Percentiles rank a stretch among this genome's conserved stretches.
Conservation (phyloP, 1,140 invertebrate species). For the Teleogryllus occipitalis region DNA sequence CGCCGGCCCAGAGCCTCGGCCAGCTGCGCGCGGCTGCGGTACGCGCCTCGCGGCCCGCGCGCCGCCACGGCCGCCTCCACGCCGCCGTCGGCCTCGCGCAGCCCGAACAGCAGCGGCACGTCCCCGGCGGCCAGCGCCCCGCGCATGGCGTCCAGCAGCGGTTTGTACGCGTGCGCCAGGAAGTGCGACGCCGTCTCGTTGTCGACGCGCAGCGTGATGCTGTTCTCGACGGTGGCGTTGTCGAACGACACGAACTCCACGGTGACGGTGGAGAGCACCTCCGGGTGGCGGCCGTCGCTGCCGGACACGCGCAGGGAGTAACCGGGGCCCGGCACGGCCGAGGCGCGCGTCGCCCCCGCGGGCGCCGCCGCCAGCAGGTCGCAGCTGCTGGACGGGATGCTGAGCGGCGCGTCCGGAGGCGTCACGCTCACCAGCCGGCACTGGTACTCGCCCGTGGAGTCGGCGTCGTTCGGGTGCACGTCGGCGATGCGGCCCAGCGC, state of each 20-base stretch:
- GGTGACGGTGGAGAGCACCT: conserved; percentile 74
- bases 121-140: conserved; percentile 52
- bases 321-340: conserved; percentile 52
- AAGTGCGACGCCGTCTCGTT: conserved; percentile 67
- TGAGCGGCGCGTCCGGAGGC: conserved; percentile 47
- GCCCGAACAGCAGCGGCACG: conserved; percentile 58
- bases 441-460: conserved; percentile 76
- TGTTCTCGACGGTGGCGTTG: conserved; percentile 74
- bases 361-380: conserved; percentile 60
- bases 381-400: conserved; percentile 67
- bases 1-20: conserved; percentile 54
- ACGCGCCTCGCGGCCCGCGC: conserved; percentile 39
- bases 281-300: conserved; percentile 78
- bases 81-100: conserved; percentile 53
- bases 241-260: conserved; percentile 72
- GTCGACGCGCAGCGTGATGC: conserved; percentile 39
- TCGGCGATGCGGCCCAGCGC: conserved; percentile 76
- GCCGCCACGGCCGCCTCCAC: conserved; percentile 64
- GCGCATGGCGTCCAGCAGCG: conserved; percentile 61
- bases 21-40: conserved; percentile 51
- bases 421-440: conserved; percentile 63
- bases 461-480: conserved; percentile 83
- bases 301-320: conserved; percentile 72
- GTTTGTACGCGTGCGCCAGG: conserved; percentile 61
- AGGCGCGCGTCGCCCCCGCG: conserved; percentile 59